These are phyloP conservation scores for Caenorhabditis elegans DNA, from an alignment of 1,140 invertebrate genomes.

Conservation along the genomic window DNA sequence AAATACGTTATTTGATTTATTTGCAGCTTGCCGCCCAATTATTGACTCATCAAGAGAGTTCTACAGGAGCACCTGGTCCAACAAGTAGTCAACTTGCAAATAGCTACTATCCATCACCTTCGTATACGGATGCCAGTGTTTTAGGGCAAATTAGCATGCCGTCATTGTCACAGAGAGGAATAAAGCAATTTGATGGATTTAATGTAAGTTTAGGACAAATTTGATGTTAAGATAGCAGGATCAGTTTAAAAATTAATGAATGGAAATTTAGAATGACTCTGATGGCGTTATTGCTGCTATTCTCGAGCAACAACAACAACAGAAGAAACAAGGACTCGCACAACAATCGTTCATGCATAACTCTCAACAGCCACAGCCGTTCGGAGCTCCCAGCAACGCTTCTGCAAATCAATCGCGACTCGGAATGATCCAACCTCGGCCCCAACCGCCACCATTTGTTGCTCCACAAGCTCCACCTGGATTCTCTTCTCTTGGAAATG, in stretches of 20 bases:
- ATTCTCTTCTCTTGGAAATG: neutral
- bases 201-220: neutral
- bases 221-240: no score
- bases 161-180: neutral
- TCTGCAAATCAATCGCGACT: neutral
- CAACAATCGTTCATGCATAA: neutral
- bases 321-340: neutral
- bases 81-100: neutral
- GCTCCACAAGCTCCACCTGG: neutral
- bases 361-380: neutral
- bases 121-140: constrained; percentile 15
- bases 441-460: neutral
- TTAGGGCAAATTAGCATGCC: neutral
- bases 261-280: neutral
- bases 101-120: neutral
- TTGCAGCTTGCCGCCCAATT: neutral
- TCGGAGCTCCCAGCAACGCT: neutral
- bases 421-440: neutral
- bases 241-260: no score
- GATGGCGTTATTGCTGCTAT: neutral
- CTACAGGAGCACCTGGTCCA: neutral
- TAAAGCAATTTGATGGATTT: constrained; percentile 14
- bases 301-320: neutral
- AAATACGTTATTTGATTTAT: no score
- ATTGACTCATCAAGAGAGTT: neutral